phyloP scores from a whole-genome alignment of 2,797 vertebrate genomes.

The Xerus rutilus region DNA sequence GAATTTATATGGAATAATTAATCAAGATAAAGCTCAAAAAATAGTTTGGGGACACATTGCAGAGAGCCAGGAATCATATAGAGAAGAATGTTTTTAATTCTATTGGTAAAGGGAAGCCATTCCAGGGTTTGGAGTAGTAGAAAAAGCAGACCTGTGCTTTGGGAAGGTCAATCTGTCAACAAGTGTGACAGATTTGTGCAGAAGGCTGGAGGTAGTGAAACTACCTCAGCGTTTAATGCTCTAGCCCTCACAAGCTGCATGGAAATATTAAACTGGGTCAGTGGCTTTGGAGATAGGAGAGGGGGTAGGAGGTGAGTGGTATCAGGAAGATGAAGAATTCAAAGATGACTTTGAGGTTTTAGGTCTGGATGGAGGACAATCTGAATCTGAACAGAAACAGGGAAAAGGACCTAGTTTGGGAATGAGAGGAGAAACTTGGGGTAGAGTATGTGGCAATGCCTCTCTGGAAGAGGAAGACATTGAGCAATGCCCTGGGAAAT shows the following conservation, averaged over 20 bases:
- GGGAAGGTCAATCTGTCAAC: not conserved
- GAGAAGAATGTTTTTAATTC: not conserved
- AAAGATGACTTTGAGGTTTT: not conserved
- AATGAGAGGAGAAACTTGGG: not conserved
- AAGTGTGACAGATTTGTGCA: not conserved
- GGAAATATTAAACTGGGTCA: not conserved
- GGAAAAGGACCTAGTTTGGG: not conserved
- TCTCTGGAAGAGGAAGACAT: not conserved
- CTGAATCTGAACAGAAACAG: not conserved
- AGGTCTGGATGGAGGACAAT: not conserved
- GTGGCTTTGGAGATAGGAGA: not conserved
- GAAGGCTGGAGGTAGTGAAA: not conserved
- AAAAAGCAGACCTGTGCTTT: not conserved
- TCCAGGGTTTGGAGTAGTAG: not conserved
- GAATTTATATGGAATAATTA: not conserved
- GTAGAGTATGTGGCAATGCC: not conserved
- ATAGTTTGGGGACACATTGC: not conserved
- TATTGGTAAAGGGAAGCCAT: not conserved
- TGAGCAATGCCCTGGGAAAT: not conserved
- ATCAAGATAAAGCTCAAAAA: not conserved
- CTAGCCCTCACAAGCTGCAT: not conserved
- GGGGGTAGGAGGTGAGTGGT: not conserved
- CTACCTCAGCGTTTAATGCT: not conserved
- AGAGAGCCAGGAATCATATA: not conserved
- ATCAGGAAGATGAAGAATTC: conserved; percentile 2